A percentile compares a stretch with the other conserved stretches of the same genome.
phyloP scores from a whole-genome alignment of 2,888 invertebrate species.

The Cerceris ruficornis region DNA sequence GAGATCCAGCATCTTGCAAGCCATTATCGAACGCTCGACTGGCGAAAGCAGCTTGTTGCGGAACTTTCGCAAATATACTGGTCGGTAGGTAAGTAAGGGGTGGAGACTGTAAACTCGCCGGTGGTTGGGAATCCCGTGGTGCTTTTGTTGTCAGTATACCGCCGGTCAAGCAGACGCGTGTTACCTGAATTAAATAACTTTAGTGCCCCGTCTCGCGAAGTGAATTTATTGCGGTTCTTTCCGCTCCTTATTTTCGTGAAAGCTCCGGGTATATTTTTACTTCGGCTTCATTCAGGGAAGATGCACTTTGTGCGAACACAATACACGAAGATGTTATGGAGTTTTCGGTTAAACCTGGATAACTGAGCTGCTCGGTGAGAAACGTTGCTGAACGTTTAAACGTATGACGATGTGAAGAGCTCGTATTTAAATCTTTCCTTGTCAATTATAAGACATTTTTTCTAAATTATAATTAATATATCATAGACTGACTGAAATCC shows the following conservation, averaged over 20 bases:
- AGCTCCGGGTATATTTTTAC: no score
- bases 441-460: no score
- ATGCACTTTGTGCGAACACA: no score
- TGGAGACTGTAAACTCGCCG: slow-evolving; percentile 29
- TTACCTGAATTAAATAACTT: slow-evolving; percentile 52
- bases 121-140: slow-evolving; percentile 20
- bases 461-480: no score
- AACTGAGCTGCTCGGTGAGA: no score
- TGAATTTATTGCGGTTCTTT: not conserved
- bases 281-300: no score
- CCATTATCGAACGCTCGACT: slow-evolving; percentile 33
- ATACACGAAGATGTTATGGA: no score
- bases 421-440: no score
- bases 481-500: no score
- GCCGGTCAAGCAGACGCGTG: slow-evolving; percentile 35
- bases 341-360: no score
- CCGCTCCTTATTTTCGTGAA: not conserved
- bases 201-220: not conserved
- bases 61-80: slow-evolving; percentile 30
- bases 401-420: no score
- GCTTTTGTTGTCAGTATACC: slow-evolving; percentile 53
- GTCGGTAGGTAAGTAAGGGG: slow-evolving; percentile 35
- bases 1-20: slow-evolving; percentile 4
- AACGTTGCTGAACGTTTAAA: no score
- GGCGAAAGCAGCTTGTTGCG: slow-evolving; percentile 40